Evolutionary conservation across 2,888 invertebrate species (phyloP).

Genomic region (Drosophila barbarae): DNA sequence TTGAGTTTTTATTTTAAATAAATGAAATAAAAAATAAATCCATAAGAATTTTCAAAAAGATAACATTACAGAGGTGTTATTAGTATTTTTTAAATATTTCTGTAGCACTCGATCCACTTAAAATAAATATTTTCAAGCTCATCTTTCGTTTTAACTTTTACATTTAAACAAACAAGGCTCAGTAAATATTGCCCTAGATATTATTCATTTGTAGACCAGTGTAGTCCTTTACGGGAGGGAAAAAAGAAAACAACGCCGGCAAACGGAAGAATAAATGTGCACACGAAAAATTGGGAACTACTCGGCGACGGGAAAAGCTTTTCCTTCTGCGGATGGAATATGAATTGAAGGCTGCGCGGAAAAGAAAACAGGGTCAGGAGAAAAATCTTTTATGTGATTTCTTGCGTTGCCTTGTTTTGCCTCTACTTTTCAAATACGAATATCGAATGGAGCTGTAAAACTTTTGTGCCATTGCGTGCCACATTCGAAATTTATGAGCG

Average conservation of each 20-base stretch:
- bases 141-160: no score
- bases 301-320: conserved; percentile 29
- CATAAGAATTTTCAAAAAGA: neutral
- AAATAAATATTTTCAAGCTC: neutral
- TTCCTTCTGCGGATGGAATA: conserved; percentile 27
- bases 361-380: conserved; percentile 43
- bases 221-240: conserved; percentile 2
- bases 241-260: conserved; percentile 16
- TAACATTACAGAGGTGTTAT: neutral
- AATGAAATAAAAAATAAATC: neutral
- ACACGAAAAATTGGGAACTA: conserved; percentile 46
- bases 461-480: conserved; percentile 42
- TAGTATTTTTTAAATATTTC: neutral
- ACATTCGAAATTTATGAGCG: conserved; percentile 71
- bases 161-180: neutral
- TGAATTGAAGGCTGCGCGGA: conserved; percentile 39
- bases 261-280: conserved; percentile 25
- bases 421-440: conserved; percentile 30
- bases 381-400: conserved; percentile 68
- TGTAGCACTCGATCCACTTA: neutral
- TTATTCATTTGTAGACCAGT: neutral
- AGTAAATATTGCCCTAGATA: neutral
- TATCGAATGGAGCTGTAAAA: conserved; percentile 56
- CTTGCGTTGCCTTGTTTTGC: conserved; percentile 47
- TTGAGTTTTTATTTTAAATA: neutral